Evolutionary conservation across 2,797 vertebrate species (phyloP).

Genomic region (Eleutherodactylus coqui): DNA sequence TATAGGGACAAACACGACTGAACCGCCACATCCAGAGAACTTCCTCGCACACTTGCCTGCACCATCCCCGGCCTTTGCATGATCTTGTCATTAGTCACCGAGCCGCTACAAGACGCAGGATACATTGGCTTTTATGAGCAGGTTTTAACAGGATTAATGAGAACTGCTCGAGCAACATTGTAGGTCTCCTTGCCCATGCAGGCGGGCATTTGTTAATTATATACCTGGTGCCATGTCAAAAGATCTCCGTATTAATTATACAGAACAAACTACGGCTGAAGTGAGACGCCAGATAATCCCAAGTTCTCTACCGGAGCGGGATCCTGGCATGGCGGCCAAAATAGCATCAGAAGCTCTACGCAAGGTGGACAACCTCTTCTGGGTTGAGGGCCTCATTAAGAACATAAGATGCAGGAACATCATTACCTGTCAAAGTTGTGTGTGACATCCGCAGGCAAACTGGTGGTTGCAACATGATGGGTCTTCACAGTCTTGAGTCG

Average conservation of each 20-base stretch:
- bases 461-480: not conserved
- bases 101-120: constrained; percentile 12
- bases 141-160: constrained; percentile 59
- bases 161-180: constrained; percentile 24
- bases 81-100: constrained; percentile 62
- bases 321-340: not conserved
- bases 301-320: not conserved
- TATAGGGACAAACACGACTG: constrained; percentile 54
- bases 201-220: constrained; percentile 56
- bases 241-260: constrained; percentile 20
- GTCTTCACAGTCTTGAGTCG: not conserved
- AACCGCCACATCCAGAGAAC: constrained; percentile 32
- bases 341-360: no score
- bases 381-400: not conserved
- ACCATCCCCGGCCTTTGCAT: constrained; percentile 54
- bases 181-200: constrained; percentile 58
- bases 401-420: no score
- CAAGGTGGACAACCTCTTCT: not conserved
- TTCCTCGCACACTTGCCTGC: constrained; percentile 46
- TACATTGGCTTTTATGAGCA: constrained; percentile 31
- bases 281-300: not conserved
- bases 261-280: not conserved
- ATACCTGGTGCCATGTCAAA: constrained; percentile 56
- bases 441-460: no score
- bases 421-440: not conserved